Evolutionary conservation across 1,140 invertebrate genomes (phyloP).

Genomic region (Mizuhopecten yessoensis): DNA sequence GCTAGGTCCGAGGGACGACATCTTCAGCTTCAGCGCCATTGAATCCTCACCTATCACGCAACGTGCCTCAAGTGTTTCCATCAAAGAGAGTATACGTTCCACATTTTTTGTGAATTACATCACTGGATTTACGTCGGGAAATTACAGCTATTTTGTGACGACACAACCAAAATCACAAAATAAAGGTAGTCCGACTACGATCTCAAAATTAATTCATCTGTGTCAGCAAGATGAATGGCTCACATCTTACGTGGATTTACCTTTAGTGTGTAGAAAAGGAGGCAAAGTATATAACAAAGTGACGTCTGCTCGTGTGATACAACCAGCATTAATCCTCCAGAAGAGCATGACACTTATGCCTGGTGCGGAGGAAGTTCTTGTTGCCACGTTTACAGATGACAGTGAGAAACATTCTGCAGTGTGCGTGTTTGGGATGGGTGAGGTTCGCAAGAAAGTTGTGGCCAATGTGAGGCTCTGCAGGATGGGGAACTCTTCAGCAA

Average conservation of each 20-base stretch:
- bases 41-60: constrained; percentile 54
- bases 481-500: background rate
- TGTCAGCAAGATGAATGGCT: constrained; percentile 43
- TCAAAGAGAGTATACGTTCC: constrained; percentile 42
- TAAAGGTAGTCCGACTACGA: background rate
- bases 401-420: constrained; percentile 14
- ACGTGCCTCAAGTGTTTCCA: constrained; percentile 11
- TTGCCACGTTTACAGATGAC: constrained; percentile 25
- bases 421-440: constrained; percentile 47
- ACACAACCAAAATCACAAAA: background rate
- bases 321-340: background rate
- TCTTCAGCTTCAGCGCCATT: constrained; percentile 58
- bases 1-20: constrained; percentile 63
- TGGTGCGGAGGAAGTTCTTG: constrained; percentile 44
- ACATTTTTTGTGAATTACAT: constrained; percentile 46
- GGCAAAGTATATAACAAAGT: constrained; percentile 43
- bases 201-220: constrained; percentile 47
- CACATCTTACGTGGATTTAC: constrained; percentile 45
- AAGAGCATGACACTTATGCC: background rate
- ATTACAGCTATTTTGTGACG: constrained; percentile 47
- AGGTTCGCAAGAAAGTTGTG: constrained; percentile 41
- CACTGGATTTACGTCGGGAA: constrained; percentile 52
- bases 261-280: constrained; percentile 43
- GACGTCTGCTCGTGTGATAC: constrained; percentile 43
- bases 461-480: constrained; percentile 43